Evolutionary conservation across 2,797 vertebrate species (phyloP).

Genomic region (Pangasius djambal): DNA sequence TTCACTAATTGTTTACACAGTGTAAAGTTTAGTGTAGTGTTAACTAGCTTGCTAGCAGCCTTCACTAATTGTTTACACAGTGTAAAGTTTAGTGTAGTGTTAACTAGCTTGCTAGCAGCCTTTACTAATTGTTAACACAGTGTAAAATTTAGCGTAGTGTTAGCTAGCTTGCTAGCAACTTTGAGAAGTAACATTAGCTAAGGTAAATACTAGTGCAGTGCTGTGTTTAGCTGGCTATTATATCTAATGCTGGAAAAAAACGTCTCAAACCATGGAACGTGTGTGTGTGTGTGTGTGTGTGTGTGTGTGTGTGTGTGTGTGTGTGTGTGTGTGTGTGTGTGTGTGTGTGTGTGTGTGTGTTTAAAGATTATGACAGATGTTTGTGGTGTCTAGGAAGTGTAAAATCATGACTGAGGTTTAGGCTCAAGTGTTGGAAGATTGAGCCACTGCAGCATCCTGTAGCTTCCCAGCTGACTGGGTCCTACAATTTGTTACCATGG

Average conservation of each 20-base stretch:
- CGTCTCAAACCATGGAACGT: background rate
- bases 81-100: background rate
- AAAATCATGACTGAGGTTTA: background rate
- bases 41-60: background rate
- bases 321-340: constrained; percentile 5
- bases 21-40: background rate
- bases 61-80: background rate
- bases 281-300: background rate
- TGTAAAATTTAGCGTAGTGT: background rate
- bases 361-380: background rate
- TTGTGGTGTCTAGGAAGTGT: background rate
- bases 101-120: background rate
- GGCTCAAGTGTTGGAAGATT: background rate
- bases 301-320: constrained; percentile 10
- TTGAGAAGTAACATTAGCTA: background rate
- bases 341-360: constrained; percentile 1
- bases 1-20: background rate
- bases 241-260: background rate
- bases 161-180: background rate
- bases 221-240: background rate
- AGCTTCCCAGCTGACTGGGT: background rate
- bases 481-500: background rate
- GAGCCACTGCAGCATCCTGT: background rate
- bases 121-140: background rate
- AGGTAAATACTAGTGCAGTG: background rate